These are phyloP conservation scores for Dugesia japonica DNA, from an alignment of 2,888 invertebrate species.

Conservation along the genomic window DNA sequence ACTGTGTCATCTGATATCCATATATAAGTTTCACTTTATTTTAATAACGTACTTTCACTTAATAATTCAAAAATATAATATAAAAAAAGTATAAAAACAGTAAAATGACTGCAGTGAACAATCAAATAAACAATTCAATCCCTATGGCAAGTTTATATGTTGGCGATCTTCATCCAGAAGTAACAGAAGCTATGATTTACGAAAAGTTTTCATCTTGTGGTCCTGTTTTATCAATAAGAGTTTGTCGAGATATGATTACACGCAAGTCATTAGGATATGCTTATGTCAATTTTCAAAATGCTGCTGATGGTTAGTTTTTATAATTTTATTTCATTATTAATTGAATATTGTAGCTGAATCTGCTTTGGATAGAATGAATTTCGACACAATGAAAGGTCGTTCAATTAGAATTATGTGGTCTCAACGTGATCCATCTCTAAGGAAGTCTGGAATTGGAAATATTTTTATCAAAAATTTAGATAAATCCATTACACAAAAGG, in stretches of 20 bases:
- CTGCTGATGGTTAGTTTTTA: conserved; percentile 73
- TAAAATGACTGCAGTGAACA: conserved; percentile 9
- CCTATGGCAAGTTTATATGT: conserved; percentile 91
- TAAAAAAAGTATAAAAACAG: conserved; percentile 2
- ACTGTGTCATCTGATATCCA: neutral
- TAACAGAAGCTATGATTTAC: conserved; percentile 93
- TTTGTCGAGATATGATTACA: conserved; percentile 92
- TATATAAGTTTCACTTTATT: conserved; percentile 20
- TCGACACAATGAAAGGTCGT: conserved; percentile 84
- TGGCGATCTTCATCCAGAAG: conserved; percentile 91
- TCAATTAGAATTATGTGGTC: conserved; percentile 99
- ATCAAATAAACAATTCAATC: neutral
- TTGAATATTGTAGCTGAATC: conserved; percentile 65
- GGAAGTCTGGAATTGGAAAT: conserved; percentile 95
- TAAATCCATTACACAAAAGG: conserved; percentile 93
- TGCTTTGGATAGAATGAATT: conserved; percentile 97
- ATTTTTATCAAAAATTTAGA: conserved; percentile 96
- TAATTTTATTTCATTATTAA: neutral
- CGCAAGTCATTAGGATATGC: conserved; percentile 95
- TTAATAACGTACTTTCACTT: conserved; percentile 15
- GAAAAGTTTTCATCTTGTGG: conserved; percentile 98
- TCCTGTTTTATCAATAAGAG: conserved; percentile 90
- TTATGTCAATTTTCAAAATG: conserved; percentile 98
- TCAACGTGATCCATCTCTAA: conserved; percentile 87
- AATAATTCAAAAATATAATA: neutral